These are phyloP conservation scores for Rana temporaria DNA, from an alignment of 2,113 vertebrate species.

Conservation along the genomic window DNA sequence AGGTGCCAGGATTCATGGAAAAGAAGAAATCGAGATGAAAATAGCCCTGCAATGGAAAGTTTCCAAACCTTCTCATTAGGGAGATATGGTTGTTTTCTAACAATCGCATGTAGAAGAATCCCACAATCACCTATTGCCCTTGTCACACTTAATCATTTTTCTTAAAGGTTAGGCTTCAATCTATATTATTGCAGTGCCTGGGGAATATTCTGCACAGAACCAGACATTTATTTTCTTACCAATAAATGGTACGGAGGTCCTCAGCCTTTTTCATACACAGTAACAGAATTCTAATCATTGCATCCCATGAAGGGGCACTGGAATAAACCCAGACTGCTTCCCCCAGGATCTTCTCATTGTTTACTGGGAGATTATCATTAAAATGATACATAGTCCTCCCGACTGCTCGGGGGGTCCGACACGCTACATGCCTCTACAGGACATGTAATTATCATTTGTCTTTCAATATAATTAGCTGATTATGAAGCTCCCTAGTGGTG, in stretches of 20 bases:
- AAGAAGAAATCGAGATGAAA: slow-evolving; percentile 16
- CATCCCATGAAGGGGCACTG: not conserved
- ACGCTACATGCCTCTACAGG: not conserved
- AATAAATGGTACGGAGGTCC: slow-evolving; percentile 21
- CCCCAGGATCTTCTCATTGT: not conserved
- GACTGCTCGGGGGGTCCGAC: not conserved
- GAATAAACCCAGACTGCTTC: not conserved
- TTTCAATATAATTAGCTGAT: slow-evolving; percentile 7
- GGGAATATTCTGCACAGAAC: slow-evolving; percentile 43
- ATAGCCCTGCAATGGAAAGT: slow-evolving; percentile 7
- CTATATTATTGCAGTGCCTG: slow-evolving; percentile 39
- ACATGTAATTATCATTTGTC: not conserved
- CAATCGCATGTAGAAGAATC: slow-evolving; percentile 41
- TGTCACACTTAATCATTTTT: slow-evolving; percentile 57
- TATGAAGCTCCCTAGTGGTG: not conserved
- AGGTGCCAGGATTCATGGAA: not conserved
- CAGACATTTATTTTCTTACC: slow-evolving; percentile 50
- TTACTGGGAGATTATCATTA: not conserved
- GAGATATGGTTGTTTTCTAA: slow-evolving; percentile 43
- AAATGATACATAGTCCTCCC: not conserved
- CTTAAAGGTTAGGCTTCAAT: slow-evolving; percentile 58
- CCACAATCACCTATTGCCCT: slow-evolving; percentile 45
- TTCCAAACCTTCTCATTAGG: slow-evolving; percentile 31
- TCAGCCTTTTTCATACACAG: not conserved
- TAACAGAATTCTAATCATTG: slow-evolving; percentile 42